These are phyloP conservation scores for Pinctada fucata DNA, from an alignment of 2,888 invertebrate species.

Conservation along the genomic window DNA sequence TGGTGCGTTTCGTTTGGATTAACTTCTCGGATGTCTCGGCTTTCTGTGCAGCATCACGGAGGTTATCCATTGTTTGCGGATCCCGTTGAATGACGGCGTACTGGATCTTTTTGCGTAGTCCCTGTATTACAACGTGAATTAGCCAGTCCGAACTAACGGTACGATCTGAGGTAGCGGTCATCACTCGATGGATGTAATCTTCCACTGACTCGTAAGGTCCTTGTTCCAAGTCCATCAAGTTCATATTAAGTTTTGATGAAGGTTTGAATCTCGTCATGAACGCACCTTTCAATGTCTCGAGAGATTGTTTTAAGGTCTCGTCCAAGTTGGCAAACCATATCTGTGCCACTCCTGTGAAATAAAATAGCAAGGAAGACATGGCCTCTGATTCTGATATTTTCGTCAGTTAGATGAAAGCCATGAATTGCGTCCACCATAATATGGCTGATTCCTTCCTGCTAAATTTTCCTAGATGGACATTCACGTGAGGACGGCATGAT, in stretches of 20 bases:
- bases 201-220: neutral
- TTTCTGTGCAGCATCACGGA: neutral
- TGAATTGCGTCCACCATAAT: neutral
- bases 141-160: slow-evolving; percentile 2
- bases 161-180: neutral
- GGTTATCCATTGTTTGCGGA: slow-evolving; percentile 9
- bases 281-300: neutral
- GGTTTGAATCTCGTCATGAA: slow-evolving; percentile 12
- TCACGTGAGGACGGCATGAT: neutral
- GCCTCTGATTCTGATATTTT: neutral
- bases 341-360: neutral
- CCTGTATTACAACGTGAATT: slow-evolving; percentile 4
- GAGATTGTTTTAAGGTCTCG: neutral
- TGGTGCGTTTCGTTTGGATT: neutral
- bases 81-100: neutral
- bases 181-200: slow-evolving; percentile 6
- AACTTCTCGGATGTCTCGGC: slow-evolving; percentile 4
- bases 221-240: slow-evolving; percentile 9
- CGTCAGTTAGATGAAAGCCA: neutral
- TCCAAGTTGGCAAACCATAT: neutral
- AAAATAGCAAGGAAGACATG: neutral
- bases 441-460: neutral
- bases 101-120: neutral
- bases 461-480: neutral
- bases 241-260: neutral